phyloP scores from a whole-genome alignment of 2,113 vertebrate genomes.

The Bagarius yarrelli region DNA sequence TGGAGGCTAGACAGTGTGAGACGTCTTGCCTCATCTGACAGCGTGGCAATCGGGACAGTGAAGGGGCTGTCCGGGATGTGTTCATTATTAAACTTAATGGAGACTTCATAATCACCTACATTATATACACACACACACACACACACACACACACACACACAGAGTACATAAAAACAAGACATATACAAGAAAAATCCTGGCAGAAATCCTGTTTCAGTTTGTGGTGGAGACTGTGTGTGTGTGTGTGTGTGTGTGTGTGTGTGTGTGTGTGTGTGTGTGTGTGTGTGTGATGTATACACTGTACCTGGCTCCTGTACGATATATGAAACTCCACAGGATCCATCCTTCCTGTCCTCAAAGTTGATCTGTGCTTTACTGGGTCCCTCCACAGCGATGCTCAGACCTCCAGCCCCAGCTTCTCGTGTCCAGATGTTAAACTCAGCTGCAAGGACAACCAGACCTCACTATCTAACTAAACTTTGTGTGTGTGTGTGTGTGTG shows the following conservation, averaged over 20 bases:
- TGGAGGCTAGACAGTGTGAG: constrained; percentile 93
- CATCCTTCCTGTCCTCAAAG: constrained; percentile 91
- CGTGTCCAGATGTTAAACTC: constrained; percentile 95
- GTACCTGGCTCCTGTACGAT: constrained; percentile 88
- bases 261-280: neutral
- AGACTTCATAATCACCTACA: constrained; percentile 92
- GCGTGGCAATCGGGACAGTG: constrained; percentile 88
- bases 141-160: no score
- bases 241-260: neutral
- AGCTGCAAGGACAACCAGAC: constrained; percentile 60
- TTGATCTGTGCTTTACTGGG: constrained; percentile 92
- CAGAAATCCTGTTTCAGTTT: no score
- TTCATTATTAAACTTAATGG: constrained; percentile 97
- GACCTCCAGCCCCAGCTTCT: constrained; percentile 88
- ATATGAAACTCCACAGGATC: constrained; percentile 88
- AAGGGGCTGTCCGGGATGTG: constrained; percentile 97
- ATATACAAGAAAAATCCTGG: neutral
- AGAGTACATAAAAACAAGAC: neutral
- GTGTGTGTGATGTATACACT: neutral
- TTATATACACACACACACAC: neutral
- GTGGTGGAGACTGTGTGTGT: neutral
- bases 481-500: constrained; percentile 13
- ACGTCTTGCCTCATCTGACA: constrained; percentile 89
- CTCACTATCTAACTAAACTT: neutral
- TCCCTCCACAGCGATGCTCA: constrained; percentile 88